Conservation (phyloP, 2,113 vertebrate species). For the Rhegmatorhina hoffmannsi region DNA sequence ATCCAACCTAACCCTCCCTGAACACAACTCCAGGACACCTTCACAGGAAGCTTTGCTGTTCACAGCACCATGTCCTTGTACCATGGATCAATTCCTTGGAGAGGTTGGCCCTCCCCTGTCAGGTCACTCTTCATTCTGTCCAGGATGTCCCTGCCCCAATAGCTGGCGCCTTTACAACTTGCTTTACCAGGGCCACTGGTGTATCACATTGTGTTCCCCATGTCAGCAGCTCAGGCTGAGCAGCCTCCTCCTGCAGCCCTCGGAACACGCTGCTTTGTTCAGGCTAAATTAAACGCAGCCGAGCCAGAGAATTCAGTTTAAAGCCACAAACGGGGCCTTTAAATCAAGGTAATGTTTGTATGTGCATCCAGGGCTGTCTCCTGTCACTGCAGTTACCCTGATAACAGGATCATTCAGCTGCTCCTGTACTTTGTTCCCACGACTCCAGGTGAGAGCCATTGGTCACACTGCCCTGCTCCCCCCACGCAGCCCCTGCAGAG, state of each 20-base stretch:
- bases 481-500: background rate
- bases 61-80: accelerated
- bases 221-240: background rate
- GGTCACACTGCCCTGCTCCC: background rate
- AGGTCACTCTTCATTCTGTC: background rate
- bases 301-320: background rate
- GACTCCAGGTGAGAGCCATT: background rate
- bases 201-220: background rate
- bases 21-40: background rate
- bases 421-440: background rate
- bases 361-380: background rate
- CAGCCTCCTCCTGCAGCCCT: background rate
- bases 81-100: background rate
- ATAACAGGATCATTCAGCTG: constrained; percentile 15
- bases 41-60: background rate
- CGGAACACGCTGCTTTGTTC: background rate
- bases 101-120: background rate
- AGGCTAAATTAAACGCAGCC: background rate
- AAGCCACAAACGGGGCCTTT: constrained; percentile 9
- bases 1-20: accelerated
- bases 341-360: constrained; percentile 23
- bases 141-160: background rate
- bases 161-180: background rate
- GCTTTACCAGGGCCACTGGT: background rate
- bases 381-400: background rate